These are phyloP conservation scores for Dione juno DNA, from an alignment of 2,888 invertebrate genomes.

Conservation along the genomic window DNA sequence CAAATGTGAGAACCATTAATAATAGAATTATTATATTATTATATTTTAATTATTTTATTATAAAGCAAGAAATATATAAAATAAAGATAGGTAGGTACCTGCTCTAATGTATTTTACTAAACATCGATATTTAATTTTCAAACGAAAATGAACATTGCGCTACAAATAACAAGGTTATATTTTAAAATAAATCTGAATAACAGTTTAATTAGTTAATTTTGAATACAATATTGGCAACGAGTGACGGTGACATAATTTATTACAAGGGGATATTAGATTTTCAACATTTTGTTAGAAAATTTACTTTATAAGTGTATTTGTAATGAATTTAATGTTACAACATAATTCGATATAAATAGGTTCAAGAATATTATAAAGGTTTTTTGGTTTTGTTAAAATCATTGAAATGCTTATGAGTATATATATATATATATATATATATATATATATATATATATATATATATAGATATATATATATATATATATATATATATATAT, in stretches of 20 bases:
- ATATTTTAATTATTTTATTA: background rate
- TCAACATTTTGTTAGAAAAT: conserved; percentile 26
- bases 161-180: conserved; percentile 2
- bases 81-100: background rate
- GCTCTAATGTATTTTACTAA: conserved; percentile 5
- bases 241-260: conserved; percentile 33
- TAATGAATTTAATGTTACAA: conserved; percentile 10
- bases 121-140: conserved; percentile 14
- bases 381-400: no score
- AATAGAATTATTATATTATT: no score
- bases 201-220: conserved; percentile 43
- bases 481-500: no score
- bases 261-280: conserved; percentile 32
- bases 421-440: no score
- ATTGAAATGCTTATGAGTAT: no score
- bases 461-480: no score
- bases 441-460: no score
- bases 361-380: background rate
- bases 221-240: conserved; percentile 43
- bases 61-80: background rate
- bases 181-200: conserved; percentile 25
- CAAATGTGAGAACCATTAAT: no score
- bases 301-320: conserved; percentile 21
- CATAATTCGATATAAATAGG: background rate
- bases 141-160: conserved; percentile 13